Evolutionary conservation across 1,140 invertebrate species (phyloP), one percentile per base, ranked within the genome.

Genomic region (Polypedilum pembai): DNA sequence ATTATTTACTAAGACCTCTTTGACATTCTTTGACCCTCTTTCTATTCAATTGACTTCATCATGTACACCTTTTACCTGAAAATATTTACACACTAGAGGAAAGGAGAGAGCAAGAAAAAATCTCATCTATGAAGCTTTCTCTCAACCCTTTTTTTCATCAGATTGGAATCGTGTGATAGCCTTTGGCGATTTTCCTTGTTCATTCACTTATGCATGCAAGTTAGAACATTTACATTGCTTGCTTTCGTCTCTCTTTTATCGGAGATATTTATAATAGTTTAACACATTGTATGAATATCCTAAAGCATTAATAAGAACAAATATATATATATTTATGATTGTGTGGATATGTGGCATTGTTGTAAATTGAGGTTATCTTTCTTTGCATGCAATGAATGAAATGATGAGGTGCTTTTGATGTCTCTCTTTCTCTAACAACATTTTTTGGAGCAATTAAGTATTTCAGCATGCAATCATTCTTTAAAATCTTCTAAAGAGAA

Each of bases 131-230:
- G 24, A 33, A 33, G 24, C 8, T 56, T 56, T 56, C n/a, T 45
- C 41, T n/a, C 45, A 56, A 56, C 8, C 10, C 24, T 56, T n/a
- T 56, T 4, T 56, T n/a, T 56, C 45, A 56, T 56, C 12, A 56
- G 45, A 56, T 56, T 56, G 45, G 45, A 33, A 56, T 56, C 45
- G 45, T 56, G 45, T 56, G 45, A 56, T 56, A 56, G 45, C 45
- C 45, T 56, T 56, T 56, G 45, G 45, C 45, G 12, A 56, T n/a
- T 56, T 56, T 56, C 45, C 24, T 33, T 33, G 24, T 33, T 33
- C 24, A 33, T 33, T 33, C 24, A 33, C 24, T 33, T 33, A 33
- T 33, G 24, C 24, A 33, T 33, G 24, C 24, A 33, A 33, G 24
- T 33, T 33, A 5, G 5, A 33, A 33, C 24, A 33, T 33, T 33